Evolutionary conservation across 2,888 invertebrate genomes (phyloP), one percentile per base, ranked within the genome.

Genomic region (Aspidiotus rigidus): DNA sequence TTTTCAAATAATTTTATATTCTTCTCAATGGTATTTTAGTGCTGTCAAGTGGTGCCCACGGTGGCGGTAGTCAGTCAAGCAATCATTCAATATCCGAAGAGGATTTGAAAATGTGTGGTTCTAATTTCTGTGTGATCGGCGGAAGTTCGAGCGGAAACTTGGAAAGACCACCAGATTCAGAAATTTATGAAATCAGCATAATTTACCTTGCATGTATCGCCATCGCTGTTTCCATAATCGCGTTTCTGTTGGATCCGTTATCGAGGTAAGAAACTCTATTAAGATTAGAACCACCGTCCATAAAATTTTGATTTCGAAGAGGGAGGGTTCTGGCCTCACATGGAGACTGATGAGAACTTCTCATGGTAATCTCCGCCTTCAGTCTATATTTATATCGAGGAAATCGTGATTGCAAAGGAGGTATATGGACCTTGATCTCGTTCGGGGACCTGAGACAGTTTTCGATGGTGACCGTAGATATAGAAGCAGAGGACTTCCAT

Each of bases 191-290:
- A 78, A 90, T 95, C 76, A 88, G 90, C 64, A 86, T 89, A 74
- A 93, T 95, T 75, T 96, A 95, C 77, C 82, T 95, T 72, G 86
- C 86, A 0, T 95, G 93, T 77, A 90, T 94, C 41, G 77, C 91
- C 62, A 83, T 88, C 10, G 95, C 95, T 3, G 90, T 93, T 2
- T 81, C 90, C 71, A 87, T 96, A 77, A 89, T 97, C 69, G 89
- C 89, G 6, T 77, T 93, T 49, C 86, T 95, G 72, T 86, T 98
- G 64, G 96, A 97, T 80, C 93, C 93, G 3, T 82, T 95, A 5
- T 89, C 90, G 74, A 88, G 91, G 86, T 91, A 80, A 79, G 80
- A 74, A 42, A 54, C 62, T n/a, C n/a, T n/a, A n/a, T n/a, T n/a
- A n/a, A n/a, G n/a, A n/a, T n/a, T n/a, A n/a, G n/a, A n/a, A n/a